These are phyloP conservation scores for Mastomys coucha DNA, from an alignment of 2,113 vertebrate genomes.

Conservation along the genomic window DNA sequence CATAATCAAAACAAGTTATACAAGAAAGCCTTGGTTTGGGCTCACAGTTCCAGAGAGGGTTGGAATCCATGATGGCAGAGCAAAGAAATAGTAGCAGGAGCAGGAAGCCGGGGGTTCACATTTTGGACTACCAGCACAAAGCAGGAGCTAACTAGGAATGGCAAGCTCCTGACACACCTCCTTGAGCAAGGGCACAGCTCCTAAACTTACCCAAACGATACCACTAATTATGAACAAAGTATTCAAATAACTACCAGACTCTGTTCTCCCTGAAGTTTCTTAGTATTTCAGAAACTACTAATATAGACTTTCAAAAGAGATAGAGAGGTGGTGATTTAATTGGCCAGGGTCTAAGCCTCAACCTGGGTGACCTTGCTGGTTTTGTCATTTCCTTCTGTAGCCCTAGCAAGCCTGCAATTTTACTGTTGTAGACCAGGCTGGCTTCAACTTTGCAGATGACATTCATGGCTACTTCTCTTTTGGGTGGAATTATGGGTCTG, in stretches of 20 bases:
- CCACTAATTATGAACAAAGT: background rate
- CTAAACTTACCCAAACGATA: background rate
- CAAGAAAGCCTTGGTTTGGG: background rate
- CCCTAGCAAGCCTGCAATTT: background rate
- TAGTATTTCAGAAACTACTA: conserved; percentile 13
- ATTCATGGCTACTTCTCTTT: background rate
- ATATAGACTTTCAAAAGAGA: conserved; percentile 26
- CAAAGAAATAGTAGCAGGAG: background rate
- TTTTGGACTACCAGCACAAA: background rate
- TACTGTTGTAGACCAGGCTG: background rate
- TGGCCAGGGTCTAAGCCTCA: background rate
- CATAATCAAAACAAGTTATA: background rate
- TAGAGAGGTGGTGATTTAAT: conserved; percentile 4
- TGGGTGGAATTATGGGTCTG: background rate
- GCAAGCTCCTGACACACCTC: background rate
- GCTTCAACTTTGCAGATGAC: background rate
- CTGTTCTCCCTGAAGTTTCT: background rate
- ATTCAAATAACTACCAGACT: background rate
- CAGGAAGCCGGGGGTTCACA: background rate
- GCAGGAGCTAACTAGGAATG: background rate
- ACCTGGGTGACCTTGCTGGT: background rate
- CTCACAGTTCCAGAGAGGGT: background rate
- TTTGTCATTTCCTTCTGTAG: background rate
- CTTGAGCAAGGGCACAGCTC: background rate
- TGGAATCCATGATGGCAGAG: background rate